These are phyloP conservation scores for Athalia rosae DNA, from an alignment of 2,888 invertebrate species.

Conservation along the genomic window DNA sequence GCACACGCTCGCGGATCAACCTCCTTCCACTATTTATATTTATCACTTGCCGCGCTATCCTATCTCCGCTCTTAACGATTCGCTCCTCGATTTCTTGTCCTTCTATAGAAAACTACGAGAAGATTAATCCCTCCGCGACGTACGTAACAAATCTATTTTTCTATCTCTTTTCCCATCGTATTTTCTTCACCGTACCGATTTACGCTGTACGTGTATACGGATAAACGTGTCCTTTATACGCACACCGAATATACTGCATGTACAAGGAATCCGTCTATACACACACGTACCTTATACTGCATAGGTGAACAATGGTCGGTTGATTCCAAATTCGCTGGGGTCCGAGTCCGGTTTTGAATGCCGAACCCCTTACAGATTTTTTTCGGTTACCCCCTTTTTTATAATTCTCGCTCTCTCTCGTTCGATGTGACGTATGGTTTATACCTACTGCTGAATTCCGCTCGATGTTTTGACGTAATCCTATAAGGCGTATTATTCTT, in stretches of 20 bases:
- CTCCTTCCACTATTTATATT: neutral
- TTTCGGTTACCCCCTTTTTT: slow-evolving; percentile 46
- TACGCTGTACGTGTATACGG: neutral
- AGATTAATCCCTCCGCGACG: no score
- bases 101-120: no score
- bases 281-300: slow-evolving; percentile 6
- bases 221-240: no score
- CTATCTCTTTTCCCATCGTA: no score
- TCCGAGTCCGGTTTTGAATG: slow-evolving; percentile 52
- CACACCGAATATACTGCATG: no score
- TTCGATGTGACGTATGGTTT: slow-evolving; percentile 28
- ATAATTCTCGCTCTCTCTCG: slow-evolving; percentile 48
- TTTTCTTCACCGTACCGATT: neutral
- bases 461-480: slow-evolving; percentile 71
- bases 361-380: slow-evolving; percentile 55
- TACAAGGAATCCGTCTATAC: neutral
- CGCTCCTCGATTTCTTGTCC: no score
- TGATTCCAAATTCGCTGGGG: slow-evolving; percentile 67
- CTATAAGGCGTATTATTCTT: slow-evolving; percentile 70
- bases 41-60: neutral
- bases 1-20: neutral
- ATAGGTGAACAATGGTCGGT: slow-evolving; percentile 62
- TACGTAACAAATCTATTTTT: no score
- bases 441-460: slow-evolving; percentile 31
- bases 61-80: no score